Percentiles rank a stretch among this genome's conserved stretches.
Conservation (phyloP, 2,797 vertebrate genomes). For the Myripristis murdjan region DNA sequence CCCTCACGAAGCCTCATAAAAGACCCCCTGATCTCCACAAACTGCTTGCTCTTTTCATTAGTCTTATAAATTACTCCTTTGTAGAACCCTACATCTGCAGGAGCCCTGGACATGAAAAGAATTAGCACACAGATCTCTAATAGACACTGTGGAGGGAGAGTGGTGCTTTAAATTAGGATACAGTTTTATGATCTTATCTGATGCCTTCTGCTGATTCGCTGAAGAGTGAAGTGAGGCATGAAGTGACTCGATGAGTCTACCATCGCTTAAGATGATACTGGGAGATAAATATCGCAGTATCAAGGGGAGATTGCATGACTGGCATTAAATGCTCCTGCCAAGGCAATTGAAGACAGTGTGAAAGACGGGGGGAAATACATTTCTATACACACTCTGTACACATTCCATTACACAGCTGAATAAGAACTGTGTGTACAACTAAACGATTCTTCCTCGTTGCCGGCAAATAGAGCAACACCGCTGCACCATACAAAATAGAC, state of each 20-base stretch:
- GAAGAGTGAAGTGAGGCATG: conserved; percentile 81
- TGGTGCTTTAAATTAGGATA: conserved; percentile 86
- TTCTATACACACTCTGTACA: conserved; percentile 77
- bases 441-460: conserved; percentile 79
- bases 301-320: conserved; percentile 84
- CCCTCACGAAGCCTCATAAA: conserved; percentile 76
- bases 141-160: conserved; percentile 80
- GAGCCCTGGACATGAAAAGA: conserved; percentile 87
- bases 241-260: conserved; percentile 84
- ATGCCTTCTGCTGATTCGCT: conserved; percentile 82
- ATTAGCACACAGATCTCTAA: conserved; percentile 87
- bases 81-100: conserved; percentile 85
- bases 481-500: conserved; percentile 78
- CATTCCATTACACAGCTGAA: conserved; percentile 86
- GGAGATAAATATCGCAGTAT: conserved; percentile 85
- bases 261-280: conserved; percentile 85
- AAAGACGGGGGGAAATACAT: conserved; percentile 74
- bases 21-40: conserved; percentile 86
- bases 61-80: conserved; percentile 88
- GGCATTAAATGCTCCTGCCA: conserved; percentile 83
- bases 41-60: conserved; percentile 89
- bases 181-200: conserved; percentile 87
- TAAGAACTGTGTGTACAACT: conserved; percentile 83
- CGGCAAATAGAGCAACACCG: conserved; percentile 73
- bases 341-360: conserved; percentile 79